phyloP scores from a whole-genome alignment of 2,797 vertebrate genomes.

The Pteropus rufus region DNA sequence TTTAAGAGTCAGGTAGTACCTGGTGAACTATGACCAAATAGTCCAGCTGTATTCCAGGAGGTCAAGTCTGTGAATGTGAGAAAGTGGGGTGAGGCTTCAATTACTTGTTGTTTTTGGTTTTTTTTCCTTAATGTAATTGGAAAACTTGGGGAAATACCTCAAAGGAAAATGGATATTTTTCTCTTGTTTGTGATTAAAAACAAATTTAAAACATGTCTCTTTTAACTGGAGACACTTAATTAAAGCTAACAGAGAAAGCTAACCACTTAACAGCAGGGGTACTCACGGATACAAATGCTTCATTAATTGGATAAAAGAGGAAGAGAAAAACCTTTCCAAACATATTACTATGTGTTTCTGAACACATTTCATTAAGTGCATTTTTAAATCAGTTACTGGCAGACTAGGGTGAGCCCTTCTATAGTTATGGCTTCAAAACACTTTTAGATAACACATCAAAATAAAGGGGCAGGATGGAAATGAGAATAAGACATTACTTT shows the following conservation, averaged over 20 bases:
- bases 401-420: neutral
- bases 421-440: neutral
- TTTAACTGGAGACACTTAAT: slow-evolving; percentile 66
- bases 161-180: neutral
- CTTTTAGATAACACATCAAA: neutral
- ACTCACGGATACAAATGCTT: slow-evolving; percentile 47
- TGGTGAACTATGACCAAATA: neutral
- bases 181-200: slow-evolving; percentile 62
- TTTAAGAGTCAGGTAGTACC: neutral
- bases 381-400: slow-evolving; percentile 16
- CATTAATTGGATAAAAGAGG: slow-evolving; percentile 56
- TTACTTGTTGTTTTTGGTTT: no score
- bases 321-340: slow-evolving; percentile 26
- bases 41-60: neutral
- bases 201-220: neutral
- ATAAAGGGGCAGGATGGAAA: neutral
- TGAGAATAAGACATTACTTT: neutral
- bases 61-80: neutral
- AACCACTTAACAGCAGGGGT: slow-evolving; percentile 48
- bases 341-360: neutral
- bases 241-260: slow-evolving; percentile 62
- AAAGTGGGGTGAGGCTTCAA: neutral
- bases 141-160: neutral
- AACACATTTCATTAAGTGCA: neutral
- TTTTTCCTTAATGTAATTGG: neutral